phyloP scores from a whole-genome alignment of 1,140 invertebrate genomes.

The Pristionchus pacificus region DNA sequence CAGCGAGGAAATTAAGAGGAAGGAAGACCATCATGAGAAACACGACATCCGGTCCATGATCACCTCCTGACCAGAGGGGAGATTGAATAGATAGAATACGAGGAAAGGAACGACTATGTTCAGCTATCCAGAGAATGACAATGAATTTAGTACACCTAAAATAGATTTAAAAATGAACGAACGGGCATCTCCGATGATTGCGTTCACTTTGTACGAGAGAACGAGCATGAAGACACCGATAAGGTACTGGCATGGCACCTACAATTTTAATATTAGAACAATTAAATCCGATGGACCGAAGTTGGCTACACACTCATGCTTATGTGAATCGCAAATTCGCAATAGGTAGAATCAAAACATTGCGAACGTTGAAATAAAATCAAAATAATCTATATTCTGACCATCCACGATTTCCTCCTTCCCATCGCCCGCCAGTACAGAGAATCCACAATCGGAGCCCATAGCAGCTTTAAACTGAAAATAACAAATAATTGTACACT shows the following conservation, averaged over 20 bases:
- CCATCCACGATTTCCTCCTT: slow-evolving; percentile 58
- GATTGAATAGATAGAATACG: neutral
- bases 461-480: slow-evolving; percentile 78
- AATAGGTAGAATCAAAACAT: too few relatives aligned
- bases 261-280: too few relatives aligned
- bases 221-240: slow-evolving; percentile 75
- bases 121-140: neutral
- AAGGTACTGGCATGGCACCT: slow-evolving; percentile 81
- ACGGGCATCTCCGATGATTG: slow-evolving; percentile 68
- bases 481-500: too few relatives aligned
- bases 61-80: slow-evolving; percentile 24
- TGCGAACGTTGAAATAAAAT: too few relatives aligned
- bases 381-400: too few relatives aligned
- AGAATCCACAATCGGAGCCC: slow-evolving; percentile 95
- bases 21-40: slow-evolving; percentile 83
- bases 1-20: slow-evolving; percentile 86
- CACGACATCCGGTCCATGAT: slow-evolving; percentile 71
- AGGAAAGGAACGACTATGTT: neutral
- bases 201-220: slow-evolving; percentile 71
- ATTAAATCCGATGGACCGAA: too few relatives aligned
- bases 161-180: neutral
- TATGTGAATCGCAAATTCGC: too few relatives aligned
- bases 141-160: slow-evolving; percentile 1
- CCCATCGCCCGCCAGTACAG: slow-evolving; percentile 78
- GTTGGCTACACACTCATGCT: too few relatives aligned